phyloP scores from a whole-genome alignment of 1,140 invertebrate species.

The Trissolcus basalis region DNA sequence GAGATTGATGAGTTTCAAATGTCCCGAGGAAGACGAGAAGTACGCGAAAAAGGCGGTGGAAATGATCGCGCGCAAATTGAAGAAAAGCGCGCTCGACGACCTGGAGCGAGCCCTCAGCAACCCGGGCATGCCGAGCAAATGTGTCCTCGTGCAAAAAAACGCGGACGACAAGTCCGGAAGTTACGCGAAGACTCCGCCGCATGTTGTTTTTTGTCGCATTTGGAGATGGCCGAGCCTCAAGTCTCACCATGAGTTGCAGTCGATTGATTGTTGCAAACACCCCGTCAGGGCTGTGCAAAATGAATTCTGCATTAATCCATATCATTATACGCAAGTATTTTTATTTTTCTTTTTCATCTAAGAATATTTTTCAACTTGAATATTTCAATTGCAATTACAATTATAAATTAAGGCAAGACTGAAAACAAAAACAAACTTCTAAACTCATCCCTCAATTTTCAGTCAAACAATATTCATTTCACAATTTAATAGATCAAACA shows the following conservation, averaged over 20 bases:
- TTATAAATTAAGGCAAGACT: too few species aligned
- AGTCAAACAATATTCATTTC: too few species aligned
- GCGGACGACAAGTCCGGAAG: slow-evolving; percentile 95
- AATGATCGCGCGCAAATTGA: slow-evolving; percentile 96
- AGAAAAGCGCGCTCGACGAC: slow-evolving; percentile 98
- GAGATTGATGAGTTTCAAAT: slow-evolving; percentile 96
- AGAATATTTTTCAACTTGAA: too few species aligned
- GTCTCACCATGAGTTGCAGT: slow-evolving; percentile 96
- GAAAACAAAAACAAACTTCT: too few species aligned
- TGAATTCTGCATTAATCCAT: slow-evolving; percentile 98
- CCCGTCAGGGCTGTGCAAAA: slow-evolving; percentile 91
- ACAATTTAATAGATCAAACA: too few species aligned
- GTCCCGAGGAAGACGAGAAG: slow-evolving; percentile 97
- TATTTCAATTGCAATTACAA: too few species aligned
- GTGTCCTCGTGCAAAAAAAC: slow-evolving; percentile 97
- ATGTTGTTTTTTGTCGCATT: slow-evolving; percentile 97
- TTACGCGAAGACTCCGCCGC: slow-evolving; percentile 94
- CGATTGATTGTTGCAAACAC: slow-evolving; percentile 94
- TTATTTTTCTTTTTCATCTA: slow-evolving; percentile 1
- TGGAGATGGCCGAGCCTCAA: slow-evolving; percentile 98
- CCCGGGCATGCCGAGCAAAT: slow-evolving; percentile 93
- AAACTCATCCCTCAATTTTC: too few species aligned
- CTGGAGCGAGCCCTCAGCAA: slow-evolving; percentile 94
- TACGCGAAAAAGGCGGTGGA: slow-evolving; percentile 99
- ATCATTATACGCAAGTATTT: slow-evolving; percentile 84